A percentile compares a stretch with the other conserved stretches of the same genome.
Evolutionary conservation across 2,113 vertebrate genomes (phyloP).

Genomic region (Phylloscopus whistleri): DNA sequence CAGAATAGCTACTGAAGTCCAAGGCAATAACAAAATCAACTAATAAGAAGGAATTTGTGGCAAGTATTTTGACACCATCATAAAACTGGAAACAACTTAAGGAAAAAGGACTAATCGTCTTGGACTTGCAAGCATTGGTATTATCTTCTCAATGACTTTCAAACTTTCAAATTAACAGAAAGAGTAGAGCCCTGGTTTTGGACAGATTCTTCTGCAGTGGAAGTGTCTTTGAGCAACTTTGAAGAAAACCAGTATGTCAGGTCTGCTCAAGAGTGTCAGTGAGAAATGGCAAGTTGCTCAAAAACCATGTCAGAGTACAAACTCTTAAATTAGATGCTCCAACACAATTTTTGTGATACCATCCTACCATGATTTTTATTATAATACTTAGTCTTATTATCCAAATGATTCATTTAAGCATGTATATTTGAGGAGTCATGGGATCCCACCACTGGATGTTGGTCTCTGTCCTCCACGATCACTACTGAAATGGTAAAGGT

Average conservation of each 20-base stretch:
- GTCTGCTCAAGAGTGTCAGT: neutral
- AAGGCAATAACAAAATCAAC: neutral
- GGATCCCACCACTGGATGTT: fast-evolving
- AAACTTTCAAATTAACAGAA: neutral
- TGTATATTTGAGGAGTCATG: neutral
- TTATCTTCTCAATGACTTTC: neutral
- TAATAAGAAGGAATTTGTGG: neutral
- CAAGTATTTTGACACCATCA: neutral
- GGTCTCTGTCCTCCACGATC: neutral
- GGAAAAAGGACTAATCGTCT: neutral
- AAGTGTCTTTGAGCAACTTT: neutral
- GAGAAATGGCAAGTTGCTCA: neutral
- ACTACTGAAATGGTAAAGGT: neutral
- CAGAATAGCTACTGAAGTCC: neutral
- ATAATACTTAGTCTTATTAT: neutral
- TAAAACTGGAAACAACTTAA: neutral
- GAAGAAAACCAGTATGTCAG: neutral
- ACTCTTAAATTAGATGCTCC: neutral
- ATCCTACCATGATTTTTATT: neutral
- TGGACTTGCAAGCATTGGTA: neutral
- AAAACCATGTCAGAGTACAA: neutral
- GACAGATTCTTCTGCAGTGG: neutral
- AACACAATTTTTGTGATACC: neutral
- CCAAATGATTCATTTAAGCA: neutral
- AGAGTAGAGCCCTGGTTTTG: neutral